A percentile compares a stretch with the other conserved stretches of the same genome.
These are phyloP conservation scores for Nerophis ophidion DNA, from an alignment of 2,113 vertebrate genomes.

Conservation along the genomic window DNA sequence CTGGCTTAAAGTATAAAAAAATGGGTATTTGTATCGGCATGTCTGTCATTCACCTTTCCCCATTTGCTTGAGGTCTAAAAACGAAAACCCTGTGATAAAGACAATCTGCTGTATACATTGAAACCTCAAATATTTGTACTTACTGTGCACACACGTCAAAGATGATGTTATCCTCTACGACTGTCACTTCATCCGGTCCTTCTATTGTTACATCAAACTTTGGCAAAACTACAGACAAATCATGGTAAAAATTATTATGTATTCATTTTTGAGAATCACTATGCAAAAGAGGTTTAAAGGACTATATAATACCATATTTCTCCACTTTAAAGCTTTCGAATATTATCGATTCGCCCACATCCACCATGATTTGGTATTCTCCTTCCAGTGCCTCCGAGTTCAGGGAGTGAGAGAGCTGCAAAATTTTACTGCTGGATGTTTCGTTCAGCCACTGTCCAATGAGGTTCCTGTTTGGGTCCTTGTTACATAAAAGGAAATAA, in stretches of 20 bases:
- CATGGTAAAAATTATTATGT: neutral
- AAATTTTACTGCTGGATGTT: conserved; percentile 41
- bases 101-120: too few relatives aligned
- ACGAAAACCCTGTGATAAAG: too few relatives aligned
- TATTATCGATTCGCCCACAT: neutral
- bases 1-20: too few relatives aligned
- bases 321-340: conserved; percentile 58
- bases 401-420: conserved; percentile 59
- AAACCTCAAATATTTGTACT: conserved; percentile 21
- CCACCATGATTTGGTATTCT: conserved; percentile 31
- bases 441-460: conserved; percentile 65
- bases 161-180: conserved; percentile 32
- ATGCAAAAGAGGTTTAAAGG: neutral
- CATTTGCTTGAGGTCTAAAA: too few relatives aligned
- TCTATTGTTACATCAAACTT: conserved; percentile 56
- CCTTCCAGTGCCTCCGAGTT: conserved; percentile 63
- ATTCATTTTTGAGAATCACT: neutral
- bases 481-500: conserved; percentile 12
- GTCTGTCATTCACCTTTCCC: too few relatives aligned
- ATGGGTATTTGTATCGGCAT: too few relatives aligned
- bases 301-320: conserved; percentile 53
- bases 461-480: conserved; percentile 44
- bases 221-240: conserved; percentile 55
- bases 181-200: conserved; percentile 23
- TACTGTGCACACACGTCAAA: conserved; percentile 56